Evolutionary conservation across 1,140 invertebrate species (phyloP).

Genomic region (Limonius californicus): DNA sequence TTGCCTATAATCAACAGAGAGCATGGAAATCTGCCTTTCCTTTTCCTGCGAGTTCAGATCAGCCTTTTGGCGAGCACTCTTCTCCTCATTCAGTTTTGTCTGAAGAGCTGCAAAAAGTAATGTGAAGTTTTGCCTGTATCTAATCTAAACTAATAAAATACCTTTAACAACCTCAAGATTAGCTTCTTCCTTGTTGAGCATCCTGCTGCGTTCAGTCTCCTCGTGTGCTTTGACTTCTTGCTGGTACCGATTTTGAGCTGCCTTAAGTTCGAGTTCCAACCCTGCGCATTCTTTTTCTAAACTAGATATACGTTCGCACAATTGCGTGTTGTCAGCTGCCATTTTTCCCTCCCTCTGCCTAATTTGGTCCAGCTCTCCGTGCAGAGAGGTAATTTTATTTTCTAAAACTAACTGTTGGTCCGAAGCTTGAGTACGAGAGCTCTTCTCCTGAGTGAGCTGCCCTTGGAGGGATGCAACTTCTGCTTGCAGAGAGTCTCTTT

Average conservation of each 20-base stretch:
- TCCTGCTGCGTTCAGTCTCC: constrained; percentile 78
- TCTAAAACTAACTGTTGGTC: constrained; percentile 74
- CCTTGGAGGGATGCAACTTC: constrained; percentile 78
- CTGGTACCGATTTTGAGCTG: constrained; percentile 80
- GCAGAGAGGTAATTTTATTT: constrained; percentile 63
- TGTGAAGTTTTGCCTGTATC: no score
- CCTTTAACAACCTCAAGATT: constrained; percentile 88
- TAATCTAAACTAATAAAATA: constrained; percentile 40
- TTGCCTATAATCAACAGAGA: constrained; percentile 89
- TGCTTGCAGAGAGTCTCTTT: constrained; percentile 74
- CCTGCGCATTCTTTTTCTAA: constrained; percentile 88
- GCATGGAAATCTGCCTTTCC: constrained; percentile 90
- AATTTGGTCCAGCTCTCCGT: constrained; percentile 71
- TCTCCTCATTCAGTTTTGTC: constrained; percentile 87
- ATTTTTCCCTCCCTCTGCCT: constrained; percentile 67
- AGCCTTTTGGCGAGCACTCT: constrained; percentile 73
- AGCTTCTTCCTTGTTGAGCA: constrained; percentile 84
- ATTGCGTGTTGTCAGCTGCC: constrained; percentile 69
- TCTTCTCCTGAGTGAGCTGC: constrained; percentile 79
- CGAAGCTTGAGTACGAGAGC: constrained; percentile 65
- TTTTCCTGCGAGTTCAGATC: constrained; percentile 84
- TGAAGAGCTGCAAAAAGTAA: constrained; percentile 74
- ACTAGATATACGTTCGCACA: constrained; percentile 75
- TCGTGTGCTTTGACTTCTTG: constrained; percentile 86
- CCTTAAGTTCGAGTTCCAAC: constrained; percentile 81